Evolutionary conservation across 2,888 invertebrate species (phyloP).

Genomic region (Cremastobaeus sp.): DNA sequence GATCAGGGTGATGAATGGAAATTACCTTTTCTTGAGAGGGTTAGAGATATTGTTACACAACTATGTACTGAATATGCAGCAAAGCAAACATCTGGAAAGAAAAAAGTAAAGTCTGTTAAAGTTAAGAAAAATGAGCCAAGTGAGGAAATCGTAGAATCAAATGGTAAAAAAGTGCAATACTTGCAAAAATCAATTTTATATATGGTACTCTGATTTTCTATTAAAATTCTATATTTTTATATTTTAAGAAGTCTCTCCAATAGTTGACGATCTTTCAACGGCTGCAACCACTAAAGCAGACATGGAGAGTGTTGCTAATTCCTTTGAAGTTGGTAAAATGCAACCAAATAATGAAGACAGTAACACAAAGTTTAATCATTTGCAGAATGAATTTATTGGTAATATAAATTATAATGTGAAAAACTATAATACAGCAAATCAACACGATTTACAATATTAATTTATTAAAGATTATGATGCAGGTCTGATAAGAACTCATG

Average conservation of each 20-base stretch:
- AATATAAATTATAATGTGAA: constrained; percentile 2
- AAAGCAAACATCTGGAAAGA: constrained; percentile 10
- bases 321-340: neutral
- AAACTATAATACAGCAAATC: neutral
- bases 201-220: constrained; percentile 1
- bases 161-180: constrained; percentile 5
- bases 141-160: too few species aligned
- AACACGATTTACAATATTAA: neutral
- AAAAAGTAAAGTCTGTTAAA: constrained; percentile 4
- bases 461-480: constrained; percentile 5
- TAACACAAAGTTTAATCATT: neutral
- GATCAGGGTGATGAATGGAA: constrained; percentile 4
- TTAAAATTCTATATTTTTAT: constrained; percentile 1
- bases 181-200: constrained; percentile 4
- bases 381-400: neutral
- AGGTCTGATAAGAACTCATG: constrained; percentile 5
- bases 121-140: neutral
- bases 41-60: constrained; percentile 23
- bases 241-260: neutral
- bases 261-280: constrained; percentile 1
- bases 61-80: constrained; percentile 18
- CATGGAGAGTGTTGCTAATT: neutral
- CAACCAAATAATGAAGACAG: neutral
- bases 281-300: neutral
- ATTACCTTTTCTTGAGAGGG: constrained; percentile 16